phyloP scores from a whole-genome alignment of 2,797 vertebrate species.

The Cuculus canorus region DNA sequence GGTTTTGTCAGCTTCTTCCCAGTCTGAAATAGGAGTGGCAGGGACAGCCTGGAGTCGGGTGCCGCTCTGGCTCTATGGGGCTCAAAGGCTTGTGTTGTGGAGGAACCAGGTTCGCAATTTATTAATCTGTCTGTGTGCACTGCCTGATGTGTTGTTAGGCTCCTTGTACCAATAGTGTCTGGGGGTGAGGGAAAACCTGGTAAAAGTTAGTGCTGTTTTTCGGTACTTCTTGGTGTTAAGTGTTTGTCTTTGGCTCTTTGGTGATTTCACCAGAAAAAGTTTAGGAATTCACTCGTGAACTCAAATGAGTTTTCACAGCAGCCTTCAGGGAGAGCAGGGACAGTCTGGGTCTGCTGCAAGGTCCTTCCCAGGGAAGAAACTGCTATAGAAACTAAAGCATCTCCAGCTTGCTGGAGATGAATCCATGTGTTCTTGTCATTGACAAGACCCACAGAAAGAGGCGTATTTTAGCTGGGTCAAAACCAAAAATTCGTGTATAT shows the following conservation, averaged over 20 bases:
- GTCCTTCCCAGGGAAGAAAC: background rate
- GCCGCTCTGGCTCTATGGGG: background rate
- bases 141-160: background rate
- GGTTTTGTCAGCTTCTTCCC: background rate
- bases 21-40: background rate
- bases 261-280: background rate
- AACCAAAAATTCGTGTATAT: background rate
- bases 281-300: background rate
- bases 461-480: background rate
- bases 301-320: background rate
- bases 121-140: background rate
- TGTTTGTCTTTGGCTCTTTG: background rate
- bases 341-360: background rate
- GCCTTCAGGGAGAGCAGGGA: background rate
- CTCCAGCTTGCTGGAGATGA: background rate
- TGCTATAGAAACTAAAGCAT: background rate
- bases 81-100: background rate
- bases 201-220: background rate
- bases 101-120: background rate
- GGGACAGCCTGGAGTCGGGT: background rate
- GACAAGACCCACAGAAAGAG: background rate
- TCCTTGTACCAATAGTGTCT: background rate
- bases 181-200: background rate
- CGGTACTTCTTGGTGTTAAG: background rate
- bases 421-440: background rate